Percentiles rank a stretch among this genome's conserved stretches.
phyloP scores from a whole-genome alignment of 2,113 vertebrate genomes.

The Zingel zingel region DNA sequence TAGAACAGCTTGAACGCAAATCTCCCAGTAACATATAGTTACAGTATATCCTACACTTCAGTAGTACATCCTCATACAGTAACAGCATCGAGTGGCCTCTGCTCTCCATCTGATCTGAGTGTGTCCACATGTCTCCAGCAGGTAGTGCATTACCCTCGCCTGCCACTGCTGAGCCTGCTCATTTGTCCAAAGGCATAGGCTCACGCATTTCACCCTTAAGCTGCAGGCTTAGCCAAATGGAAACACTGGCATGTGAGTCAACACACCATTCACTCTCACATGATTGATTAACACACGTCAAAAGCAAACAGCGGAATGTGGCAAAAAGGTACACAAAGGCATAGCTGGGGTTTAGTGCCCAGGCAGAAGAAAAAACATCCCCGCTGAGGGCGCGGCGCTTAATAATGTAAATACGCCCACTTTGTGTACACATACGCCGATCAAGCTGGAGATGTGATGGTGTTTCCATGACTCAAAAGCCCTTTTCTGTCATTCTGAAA shows the following conservation, averaged over 20 bases:
- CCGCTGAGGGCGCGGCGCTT: conserved; percentile 64
- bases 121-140: conserved; percentile 49
- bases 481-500: conserved; percentile 38
- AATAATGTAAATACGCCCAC: conserved; percentile 76
- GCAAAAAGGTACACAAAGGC: conserved; percentile 82
- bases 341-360: conserved; percentile 79
- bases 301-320: conserved; percentile 83
- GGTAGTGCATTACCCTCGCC: conserved; percentile 50
- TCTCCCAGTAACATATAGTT: neutral
- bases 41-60: neutral
- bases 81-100: neutral
- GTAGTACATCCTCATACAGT: conserved; percentile 7
- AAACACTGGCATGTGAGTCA: conserved; percentile 83
- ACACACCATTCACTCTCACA: conserved; percentile 80
- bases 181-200: conserved; percentile 73
- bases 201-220: conserved; percentile 76
- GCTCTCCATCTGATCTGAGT: conserved; percentile 15
- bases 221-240: conserved; percentile 80
- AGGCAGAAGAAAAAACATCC: conserved; percentile 79
- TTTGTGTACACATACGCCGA: conserved; percentile 61
- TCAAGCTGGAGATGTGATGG: conserved; percentile 50
- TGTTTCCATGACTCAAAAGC: conserved; percentile 55
- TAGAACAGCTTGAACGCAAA: neutral
- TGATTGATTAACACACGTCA: conserved; percentile 84
- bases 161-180: conserved; percentile 76